Evolutionary conservation across 2,113 vertebrate species (phyloP).

Genomic region (Rallus limicola): DNA sequence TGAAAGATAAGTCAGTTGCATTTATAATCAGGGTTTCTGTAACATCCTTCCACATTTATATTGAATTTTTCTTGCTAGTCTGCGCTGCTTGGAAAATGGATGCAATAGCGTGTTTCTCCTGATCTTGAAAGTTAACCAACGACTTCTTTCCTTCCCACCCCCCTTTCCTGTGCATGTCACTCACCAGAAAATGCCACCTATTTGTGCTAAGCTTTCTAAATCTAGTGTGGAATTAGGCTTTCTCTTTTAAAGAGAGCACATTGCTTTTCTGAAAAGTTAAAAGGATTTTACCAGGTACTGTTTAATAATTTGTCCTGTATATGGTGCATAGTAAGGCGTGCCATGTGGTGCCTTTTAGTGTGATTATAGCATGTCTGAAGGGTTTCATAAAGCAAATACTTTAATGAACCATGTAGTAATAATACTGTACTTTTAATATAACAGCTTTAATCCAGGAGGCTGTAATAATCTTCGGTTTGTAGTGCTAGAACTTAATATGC

Average conservation of each 20-base stretch:
- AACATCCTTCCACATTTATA: background rate
- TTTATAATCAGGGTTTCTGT: background rate
- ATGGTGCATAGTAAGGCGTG: background rate
- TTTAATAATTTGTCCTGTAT: background rate
- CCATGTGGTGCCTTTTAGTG: background rate
- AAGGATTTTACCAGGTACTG: background rate
- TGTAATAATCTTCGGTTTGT: background rate
- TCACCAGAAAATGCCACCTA: background rate
- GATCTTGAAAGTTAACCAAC: background rate
- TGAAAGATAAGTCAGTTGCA: background rate
- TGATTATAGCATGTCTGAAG: background rate
- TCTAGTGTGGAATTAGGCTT: background rate
- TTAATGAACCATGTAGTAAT: background rate
- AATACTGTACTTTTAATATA: background rate
- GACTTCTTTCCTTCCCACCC: background rate
- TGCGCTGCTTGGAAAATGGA: background rate
- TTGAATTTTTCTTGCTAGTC: background rate
- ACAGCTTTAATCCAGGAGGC: background rate
- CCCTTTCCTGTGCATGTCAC: fast-evolving
- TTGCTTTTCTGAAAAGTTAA: background rate
- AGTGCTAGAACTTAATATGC: background rate
- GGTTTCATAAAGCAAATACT: background rate
- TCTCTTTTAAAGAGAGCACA: background rate
- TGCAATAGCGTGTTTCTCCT: background rate
- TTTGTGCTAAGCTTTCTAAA: background rate